These are phyloP conservation scores for Epizoanthus fatuus DNA, from an alignment of 92 coral and sea anemone species.

Conservation along the genomic window DNA sequence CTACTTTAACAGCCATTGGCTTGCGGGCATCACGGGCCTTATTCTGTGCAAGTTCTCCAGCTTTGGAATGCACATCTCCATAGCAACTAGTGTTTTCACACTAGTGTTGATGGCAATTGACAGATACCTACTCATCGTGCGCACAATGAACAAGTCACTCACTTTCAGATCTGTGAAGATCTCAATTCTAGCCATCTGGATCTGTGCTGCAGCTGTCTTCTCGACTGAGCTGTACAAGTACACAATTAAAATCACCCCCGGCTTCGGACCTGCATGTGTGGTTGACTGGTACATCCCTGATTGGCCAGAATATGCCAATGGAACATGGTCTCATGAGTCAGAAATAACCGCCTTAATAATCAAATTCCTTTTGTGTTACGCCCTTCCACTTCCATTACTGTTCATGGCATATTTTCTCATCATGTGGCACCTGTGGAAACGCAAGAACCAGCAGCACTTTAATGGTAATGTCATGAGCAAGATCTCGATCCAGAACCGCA, in stretches of 20 bases:
- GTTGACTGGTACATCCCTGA: conserved; percentile 1
- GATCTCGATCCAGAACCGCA: conserved; percentile 27
- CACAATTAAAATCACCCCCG: background rate
- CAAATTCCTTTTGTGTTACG: conserved; percentile 14
- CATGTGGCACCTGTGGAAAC: conserved; percentile 37
- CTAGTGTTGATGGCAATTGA: conserved; percentile 24
- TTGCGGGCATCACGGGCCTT: conserved; percentile 8
- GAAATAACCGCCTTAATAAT: conserved; percentile 20
- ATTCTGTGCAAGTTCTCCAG: conserved; percentile 19
- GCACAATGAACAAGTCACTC: conserved; percentile 21
- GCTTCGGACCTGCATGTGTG: background rate
- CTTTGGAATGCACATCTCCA: conserved; percentile 37
- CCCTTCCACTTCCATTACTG: conserved; percentile 8
- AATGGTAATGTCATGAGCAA: conserved; percentile 18
- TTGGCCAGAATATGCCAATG: background rate
- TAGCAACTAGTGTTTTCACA: conserved; percentile 34
- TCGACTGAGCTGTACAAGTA: conserved; percentile 19
- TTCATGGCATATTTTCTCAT: conserved; percentile 25
- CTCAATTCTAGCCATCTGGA: conserved; percentile 3
- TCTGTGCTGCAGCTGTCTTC: conserved; percentile 33
- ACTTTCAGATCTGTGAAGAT: conserved; percentile 20
- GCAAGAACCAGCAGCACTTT: conserved; percentile 6
- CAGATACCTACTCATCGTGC: conserved; percentile 27
- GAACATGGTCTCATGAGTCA: background rate
- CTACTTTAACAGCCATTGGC: background rate